Evolutionary conservation across 2,797 vertebrate genomes (phyloP), one percentile per base, ranked within the genome.

Genomic region (Rhyacichthys aspro): DNA sequence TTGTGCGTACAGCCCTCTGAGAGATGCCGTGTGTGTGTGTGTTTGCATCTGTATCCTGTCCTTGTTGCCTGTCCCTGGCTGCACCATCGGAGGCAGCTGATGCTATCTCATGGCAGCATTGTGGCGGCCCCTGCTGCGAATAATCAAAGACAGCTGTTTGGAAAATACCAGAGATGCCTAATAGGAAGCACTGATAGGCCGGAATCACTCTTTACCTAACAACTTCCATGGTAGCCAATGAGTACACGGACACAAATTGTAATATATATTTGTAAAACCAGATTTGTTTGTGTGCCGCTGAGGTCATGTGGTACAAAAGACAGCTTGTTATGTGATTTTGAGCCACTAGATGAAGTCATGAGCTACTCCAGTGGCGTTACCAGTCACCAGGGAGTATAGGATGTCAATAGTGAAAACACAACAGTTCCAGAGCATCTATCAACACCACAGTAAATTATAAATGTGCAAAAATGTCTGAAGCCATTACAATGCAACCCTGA

Each of bases 81-180:
- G 83, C 73, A 72, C 82, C 79, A 83, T 74, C 83, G 85, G 74
- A 89, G 81, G 85, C 89, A 90, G 88, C 86, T 90, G 86, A 88
- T 91, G 86, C 78, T 90, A 91, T 91, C 88, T 91, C 83, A 82
- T 83, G 83, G 88, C 88, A 79, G 84, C 66, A 74, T 83, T 86
- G 86, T 88, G 87, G 82, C 81, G 87, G 84, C 81, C 72, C 82
- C 77, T 80, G 86, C 86, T 89, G 78, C 79, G 80, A 90, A 90
- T 90, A 91, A 92, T 92, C 82, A 81, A 87, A 89, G 81, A 83
- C 91, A 93, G 89, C 86, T 93, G 92, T 90, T 90, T 82, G 78
- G 81, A 86, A 92, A 90, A 92, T 89, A 89, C 85, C 84, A 81
- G 82, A 86, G 86, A 91, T 90, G 87, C 76, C 86, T 88, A 88